These are phyloP conservation scores for Pristionchus fissidentatus DNA, from an alignment of 2,888 invertebrate species.

Conservation along the genomic window DNA sequence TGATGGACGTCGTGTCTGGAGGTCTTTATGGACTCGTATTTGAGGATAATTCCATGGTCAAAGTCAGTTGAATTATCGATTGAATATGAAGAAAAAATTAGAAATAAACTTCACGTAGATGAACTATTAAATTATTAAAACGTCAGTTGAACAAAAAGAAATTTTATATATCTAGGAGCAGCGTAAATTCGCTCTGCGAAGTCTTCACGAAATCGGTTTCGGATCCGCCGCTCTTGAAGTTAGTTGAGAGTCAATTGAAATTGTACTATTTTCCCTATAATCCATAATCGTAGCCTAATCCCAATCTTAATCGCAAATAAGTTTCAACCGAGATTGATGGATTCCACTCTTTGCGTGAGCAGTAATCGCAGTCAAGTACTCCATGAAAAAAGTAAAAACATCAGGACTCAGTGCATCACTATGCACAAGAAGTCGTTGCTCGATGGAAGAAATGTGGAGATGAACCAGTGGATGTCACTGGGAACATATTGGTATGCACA, in stretches of 20 bases:
- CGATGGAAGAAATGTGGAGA: slow-evolving; percentile 8
- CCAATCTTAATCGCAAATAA: not conserved
- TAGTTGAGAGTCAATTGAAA: not conserved
- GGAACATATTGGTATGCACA: slow-evolving; percentile 9
- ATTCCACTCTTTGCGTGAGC: not conserved
- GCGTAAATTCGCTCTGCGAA: slow-evolving; percentile 9
- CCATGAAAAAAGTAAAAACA: not conserved
- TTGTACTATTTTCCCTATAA: not conserved
- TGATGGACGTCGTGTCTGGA: slow-evolving; percentile 9
- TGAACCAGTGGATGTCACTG: not conserved
- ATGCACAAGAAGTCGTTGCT: not conserved
- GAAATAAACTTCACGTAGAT: no score
- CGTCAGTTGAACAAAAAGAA: no score
- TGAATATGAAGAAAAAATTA: no score
- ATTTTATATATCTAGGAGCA: not conserved
- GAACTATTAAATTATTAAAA: no score
- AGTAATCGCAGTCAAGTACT: no score
- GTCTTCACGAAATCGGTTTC: slow-evolving; percentile 6
- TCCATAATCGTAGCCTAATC: not conserved
- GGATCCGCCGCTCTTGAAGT: slow-evolving; percentile 3
- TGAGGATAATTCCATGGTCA: slow-evolving; percentile 3
- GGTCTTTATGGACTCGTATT: slow-evolving; percentile 4
- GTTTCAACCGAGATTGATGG: not conserved
- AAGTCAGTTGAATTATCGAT: not conserved
- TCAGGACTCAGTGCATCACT: slow-evolving; percentile 1